phyloP scores from a whole-genome alignment of 2,113 vertebrate genomes.

The Campylomormyrus numenius region DNA sequence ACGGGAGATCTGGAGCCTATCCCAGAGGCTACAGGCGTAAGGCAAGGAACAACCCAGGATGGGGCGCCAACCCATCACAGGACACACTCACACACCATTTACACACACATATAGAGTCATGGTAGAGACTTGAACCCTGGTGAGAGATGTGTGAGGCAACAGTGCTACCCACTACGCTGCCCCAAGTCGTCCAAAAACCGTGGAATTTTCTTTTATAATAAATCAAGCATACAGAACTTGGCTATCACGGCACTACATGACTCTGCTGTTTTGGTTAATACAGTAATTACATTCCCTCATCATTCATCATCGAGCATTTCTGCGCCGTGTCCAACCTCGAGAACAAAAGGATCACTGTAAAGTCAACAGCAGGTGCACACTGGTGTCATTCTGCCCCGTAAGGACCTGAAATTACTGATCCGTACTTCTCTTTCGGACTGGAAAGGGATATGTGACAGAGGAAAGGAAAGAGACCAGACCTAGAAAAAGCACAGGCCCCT shows the following conservation, averaged over 20 bases:
- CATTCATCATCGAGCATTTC: not conserved
- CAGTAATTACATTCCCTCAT: slow-evolving; percentile 2
- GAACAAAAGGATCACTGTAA: slow-evolving; percentile 7
- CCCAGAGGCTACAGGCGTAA: not conserved
- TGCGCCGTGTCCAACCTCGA: not conserved
- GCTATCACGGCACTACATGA: not conserved
- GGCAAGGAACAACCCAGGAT: not conserved
- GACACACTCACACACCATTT: not conserved
- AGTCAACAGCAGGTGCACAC: not conserved
- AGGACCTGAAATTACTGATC: not conserved
- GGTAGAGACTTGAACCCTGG: not conserved
- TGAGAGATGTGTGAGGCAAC: not conserved
- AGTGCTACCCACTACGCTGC: not conserved
- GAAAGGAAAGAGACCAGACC: not conserved
- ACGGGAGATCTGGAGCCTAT: not conserved
- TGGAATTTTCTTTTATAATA: not conserved
- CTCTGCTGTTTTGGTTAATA: not conserved
- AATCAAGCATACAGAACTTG: not conserved
- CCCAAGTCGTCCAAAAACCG: not conserved
- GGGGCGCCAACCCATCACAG: not conserved
- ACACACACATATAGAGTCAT: not conserved
- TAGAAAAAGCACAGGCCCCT: not conserved
- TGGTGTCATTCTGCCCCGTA: not conserved
- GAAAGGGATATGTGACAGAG: not conserved
- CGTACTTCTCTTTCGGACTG: not conserved